Evolutionary conservation across 2,113 vertebrate genomes (phyloP).

Genomic region (Trichomycterus rosablanca): DNA sequence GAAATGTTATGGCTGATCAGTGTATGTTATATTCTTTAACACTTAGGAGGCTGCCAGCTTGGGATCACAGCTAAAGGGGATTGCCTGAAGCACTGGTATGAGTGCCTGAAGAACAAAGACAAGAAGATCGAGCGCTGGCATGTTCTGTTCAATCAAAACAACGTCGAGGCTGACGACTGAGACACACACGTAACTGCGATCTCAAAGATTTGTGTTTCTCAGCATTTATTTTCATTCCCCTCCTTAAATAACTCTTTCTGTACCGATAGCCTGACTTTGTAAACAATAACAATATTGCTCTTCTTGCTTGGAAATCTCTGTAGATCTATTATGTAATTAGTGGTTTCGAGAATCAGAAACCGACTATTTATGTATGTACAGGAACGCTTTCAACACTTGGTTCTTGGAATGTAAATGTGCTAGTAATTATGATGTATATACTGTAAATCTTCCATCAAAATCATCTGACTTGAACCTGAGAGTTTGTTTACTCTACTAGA

Average conservation of each 20-base stretch:
- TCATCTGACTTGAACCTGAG: too few relatives aligned
- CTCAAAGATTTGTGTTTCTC: constrained; percentile 7
- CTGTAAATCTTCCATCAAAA: too few relatives aligned
- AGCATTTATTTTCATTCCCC: not conserved
- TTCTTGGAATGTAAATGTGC: too few relatives aligned
- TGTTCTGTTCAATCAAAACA: constrained; percentile 84
- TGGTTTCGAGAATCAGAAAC: too few relatives aligned
- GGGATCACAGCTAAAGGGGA: constrained; percentile 95
- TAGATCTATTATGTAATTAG: not conserved
- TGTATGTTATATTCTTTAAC: not conserved
- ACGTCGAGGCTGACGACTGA: constrained; percentile 63
- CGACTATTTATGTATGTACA: too few relatives aligned
- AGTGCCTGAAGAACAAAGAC: constrained; percentile 97
- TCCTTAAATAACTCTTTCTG: not conserved
- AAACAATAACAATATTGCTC: not conserved
- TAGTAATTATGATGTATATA: not conserved
- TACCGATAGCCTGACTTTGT: not conserved
- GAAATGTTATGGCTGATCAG: too few relatives aligned
- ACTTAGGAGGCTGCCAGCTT: constrained; percentile 81
- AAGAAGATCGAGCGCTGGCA: constrained; percentile 98
- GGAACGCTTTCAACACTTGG: too few relatives aligned
- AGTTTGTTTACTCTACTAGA: not conserved
- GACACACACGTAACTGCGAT: not conserved
- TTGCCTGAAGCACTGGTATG: constrained; percentile 96
- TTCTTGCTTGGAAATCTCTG: not conserved